Evolutionary conservation across 2,797 vertebrate species (phyloP), one percentile per base, ranked within the genome.

Genomic region (Helarctos malayanus): DNA sequence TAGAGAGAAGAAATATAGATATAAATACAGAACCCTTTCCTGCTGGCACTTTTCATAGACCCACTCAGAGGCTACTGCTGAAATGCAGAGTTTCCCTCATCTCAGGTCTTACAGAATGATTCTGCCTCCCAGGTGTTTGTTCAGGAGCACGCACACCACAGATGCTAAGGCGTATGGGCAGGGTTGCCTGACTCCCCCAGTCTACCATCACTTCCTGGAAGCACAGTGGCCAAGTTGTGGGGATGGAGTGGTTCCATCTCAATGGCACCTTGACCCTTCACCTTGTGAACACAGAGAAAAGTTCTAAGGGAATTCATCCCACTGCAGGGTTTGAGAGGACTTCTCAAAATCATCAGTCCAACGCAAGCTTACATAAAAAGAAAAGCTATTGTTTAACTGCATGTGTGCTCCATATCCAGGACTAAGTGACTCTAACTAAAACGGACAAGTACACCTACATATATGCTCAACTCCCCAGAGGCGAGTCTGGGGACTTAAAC

Each of bases 381-480:
- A 89, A 84, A 89, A 83, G 38, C n/a, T 45, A 52, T 35, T 12
- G 13, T 38, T n/a, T 69, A 69, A 32, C 32, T 90, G 2, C 5
- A 29, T 41, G 23, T 85, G 65, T 69, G 21, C 2, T 86, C 13
- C 13, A 0, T 84, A 59, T 76, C 56, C 21, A 76, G 8, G 52
- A n/a, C 11, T 83, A 79, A 75, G 23, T 47, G 61, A 83, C 4
- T 75, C n/a, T 47, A 45, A 54, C 27, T 11, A 73, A 82, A 57
- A 83, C 38, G 1, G 19, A 49, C 75, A 92, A 61, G 19, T 27
- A 80, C 0, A 14, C 32, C 54, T 11, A 41, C 7, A n/a, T 35
- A 2, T 1, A 56, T 1, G 12, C 0, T 7, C 35, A 63, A 45
- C 7, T 63, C 1, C 19, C 4, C 18, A 56, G 18, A 80, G 52